Conservation (phyloP, 2,888 invertebrate genomes). For the Thelaira solivaga region DNA sequence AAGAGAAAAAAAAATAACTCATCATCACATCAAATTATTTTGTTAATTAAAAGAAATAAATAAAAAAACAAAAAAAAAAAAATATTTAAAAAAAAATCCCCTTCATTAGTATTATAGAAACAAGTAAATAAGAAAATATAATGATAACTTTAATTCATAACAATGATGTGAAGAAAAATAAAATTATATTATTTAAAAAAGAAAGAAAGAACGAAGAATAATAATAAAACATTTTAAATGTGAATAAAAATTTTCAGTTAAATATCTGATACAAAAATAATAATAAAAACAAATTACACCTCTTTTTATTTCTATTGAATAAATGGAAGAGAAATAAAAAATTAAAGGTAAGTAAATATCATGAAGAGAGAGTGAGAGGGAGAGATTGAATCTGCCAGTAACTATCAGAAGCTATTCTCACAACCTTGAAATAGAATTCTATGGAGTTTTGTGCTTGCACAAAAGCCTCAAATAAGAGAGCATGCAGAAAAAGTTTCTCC, state of each 20-base stretch:
- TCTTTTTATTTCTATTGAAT: background rate
- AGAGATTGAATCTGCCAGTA: background rate
- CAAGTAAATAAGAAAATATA: too few relatives aligned
- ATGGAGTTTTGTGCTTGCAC: too few relatives aligned
- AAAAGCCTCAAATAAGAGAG: too few relatives aligned
- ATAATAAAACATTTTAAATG: slow-evolving; percentile 53
- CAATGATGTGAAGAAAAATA: slow-evolving; percentile 49
- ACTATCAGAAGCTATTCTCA: background rate
- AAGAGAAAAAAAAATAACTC: slow-evolving; percentile 7
- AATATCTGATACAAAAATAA: slow-evolving; percentile 57
- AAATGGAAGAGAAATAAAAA: background rate
- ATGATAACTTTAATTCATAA: slow-evolving; percentile 42
- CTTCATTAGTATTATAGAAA: slow-evolving; percentile 44
- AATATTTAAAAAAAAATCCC: background rate
- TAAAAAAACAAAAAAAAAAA: slow-evolving; percentile 16
- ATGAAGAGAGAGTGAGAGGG: background rate
- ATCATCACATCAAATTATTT: slow-evolving; percentile 25
- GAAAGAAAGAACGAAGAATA: slow-evolving; percentile 1
- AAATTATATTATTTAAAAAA: slow-evolving; percentile 15
- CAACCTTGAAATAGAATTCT: too few relatives aligned
- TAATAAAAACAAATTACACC: background rate
- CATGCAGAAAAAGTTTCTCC: too few relatives aligned
- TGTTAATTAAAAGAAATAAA: slow-evolving; percentile 34
- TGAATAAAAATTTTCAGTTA: slow-evolving; percentile 66
- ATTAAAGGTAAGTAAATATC: too few relatives aligned